phyloP scores from a whole-genome alignment of 2,888 invertebrate species.

The Nomada lathburiana region DNA sequence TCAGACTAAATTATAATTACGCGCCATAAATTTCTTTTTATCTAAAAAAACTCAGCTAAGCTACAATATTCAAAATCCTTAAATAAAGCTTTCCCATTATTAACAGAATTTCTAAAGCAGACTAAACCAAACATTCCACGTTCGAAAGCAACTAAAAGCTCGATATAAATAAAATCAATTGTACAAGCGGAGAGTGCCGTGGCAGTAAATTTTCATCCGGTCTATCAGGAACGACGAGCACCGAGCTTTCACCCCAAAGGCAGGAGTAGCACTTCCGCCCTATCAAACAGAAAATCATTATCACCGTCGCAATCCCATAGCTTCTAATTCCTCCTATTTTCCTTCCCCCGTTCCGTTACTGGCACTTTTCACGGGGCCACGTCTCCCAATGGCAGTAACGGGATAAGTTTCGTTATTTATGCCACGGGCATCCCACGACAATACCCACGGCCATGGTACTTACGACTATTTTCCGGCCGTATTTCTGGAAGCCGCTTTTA shows the following conservation, averaged over 20 bases:
- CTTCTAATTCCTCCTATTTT: background rate
- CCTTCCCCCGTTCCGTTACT: background rate
- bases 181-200: no score
- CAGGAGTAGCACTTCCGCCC: background rate
- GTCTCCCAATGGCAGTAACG: slow-evolving; percentile 5
- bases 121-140: no score
- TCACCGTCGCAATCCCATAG: background rate
- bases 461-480: slow-evolving; percentile 26
- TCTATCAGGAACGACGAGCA: background rate
- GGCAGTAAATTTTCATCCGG: background rate
- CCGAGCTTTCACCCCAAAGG: background rate
- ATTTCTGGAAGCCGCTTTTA: slow-evolving; percentile 9
- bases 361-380: background rate
- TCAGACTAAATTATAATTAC: no score
- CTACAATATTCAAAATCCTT: no score
- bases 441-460: slow-evolving; percentile 11
- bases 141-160: no score
- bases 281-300: background rate
- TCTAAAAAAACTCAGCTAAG: no score
- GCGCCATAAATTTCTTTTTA: no score
- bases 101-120: no score
- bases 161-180: no score
- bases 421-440: slow-evolving; percentile 2
- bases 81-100: no score
- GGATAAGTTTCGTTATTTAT: slow-evolving; percentile 38